These are phyloP conservation scores for Spodoptera litura DNA, from an alignment of 1,140 invertebrate genomes.

Conservation along the genomic window DNA sequence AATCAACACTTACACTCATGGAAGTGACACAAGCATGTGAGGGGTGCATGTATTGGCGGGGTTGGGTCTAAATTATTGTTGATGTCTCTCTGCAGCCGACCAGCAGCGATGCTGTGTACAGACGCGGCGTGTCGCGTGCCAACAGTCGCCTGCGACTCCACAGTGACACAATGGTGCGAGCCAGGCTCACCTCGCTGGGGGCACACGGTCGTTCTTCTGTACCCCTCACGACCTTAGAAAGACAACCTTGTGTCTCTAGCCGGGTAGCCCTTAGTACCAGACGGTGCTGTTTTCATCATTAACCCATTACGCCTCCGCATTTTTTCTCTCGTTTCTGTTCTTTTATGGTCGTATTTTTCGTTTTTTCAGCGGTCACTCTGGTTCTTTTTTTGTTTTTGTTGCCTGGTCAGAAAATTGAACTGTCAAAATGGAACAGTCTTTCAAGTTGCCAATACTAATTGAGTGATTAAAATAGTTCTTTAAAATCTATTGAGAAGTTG, in stretches of 20 bases:
- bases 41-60: slow-evolving; percentile 50
- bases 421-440: no score
- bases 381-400: neutral
- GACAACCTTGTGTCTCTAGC: slow-evolving; percentile 44
- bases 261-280: slow-evolving; percentile 29
- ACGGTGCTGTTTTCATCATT: slow-evolving; percentile 11
- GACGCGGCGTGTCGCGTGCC: slow-evolving; percentile 51
- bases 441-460: no score
- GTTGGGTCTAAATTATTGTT: slow-evolving; percentile 56
- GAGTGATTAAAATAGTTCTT: no score
- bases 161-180: slow-evolving; percentile 68
- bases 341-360: neutral
- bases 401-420: neutral
- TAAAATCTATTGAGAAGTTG: no score
- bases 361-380: neutral
- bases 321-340: slow-evolving; percentile 15
- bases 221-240: slow-evolving; percentile 3
- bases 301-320: slow-evolving; percentile 9
- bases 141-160: slow-evolving; percentile 61
- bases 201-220: slow-evolving; percentile 25
- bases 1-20: neutral
- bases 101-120: slow-evolving; percentile 44
- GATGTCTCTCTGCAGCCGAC: slow-evolving; percentile 52
- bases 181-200: slow-evolving; percentile 13
- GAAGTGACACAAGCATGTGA: neutral